A percentile compares a stretch with the other conserved stretches of the same genome.
Evolutionary conservation across 2,888 invertebrate species (phyloP).

Genomic region (Agrilus cyanescens): DNA sequence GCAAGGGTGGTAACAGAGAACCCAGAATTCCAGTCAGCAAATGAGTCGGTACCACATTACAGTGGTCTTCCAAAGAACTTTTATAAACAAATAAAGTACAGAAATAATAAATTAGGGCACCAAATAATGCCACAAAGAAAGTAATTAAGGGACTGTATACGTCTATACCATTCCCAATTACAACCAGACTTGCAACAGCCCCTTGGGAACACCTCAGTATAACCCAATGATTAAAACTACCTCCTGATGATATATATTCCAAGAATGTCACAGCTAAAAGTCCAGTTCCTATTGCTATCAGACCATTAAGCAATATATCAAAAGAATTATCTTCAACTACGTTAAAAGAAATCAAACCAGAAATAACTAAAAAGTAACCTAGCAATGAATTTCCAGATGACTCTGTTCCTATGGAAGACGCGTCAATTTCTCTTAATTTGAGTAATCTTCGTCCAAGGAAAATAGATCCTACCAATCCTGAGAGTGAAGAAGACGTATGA

Average conservation of each 20-base stretch:
- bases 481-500: slow-evolving; percentile 27
- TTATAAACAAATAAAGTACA: slow-evolving; percentile 21
- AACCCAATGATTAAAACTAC: slow-evolving; percentile 29
- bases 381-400: slow-evolving; percentile 16
- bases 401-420: slow-evolving; percentile 25
- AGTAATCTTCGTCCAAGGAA: slow-evolving; percentile 30
- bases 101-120: slow-evolving; percentile 24
- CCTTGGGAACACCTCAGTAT: slow-evolving; percentile 30
- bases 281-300: slow-evolving; percentile 14
- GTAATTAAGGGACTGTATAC: slow-evolving; percentile 25
- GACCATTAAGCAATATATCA: slow-evolving; percentile 14
- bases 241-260: slow-evolving; percentile 16
- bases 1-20: slow-evolving; percentile 23
- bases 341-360: slow-evolving; percentile 24
- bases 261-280: slow-evolving; percentile 13
- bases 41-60: slow-evolving; percentile 29
- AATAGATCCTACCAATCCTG: slow-evolving; percentile 26
- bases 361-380: slow-evolving; percentile 26
- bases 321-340: slow-evolving; percentile 9
- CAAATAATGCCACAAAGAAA: slow-evolving; percentile 21
- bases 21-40: slow-evolving; percentile 27
- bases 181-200: slow-evolving; percentile 26
- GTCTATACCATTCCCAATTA: slow-evolving; percentile 26
- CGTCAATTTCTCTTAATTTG: slow-evolving; percentile 26
- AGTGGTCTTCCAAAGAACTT: slow-evolving; percentile 32